phyloP scores from a whole-genome alignment of 2,113 vertebrate species.

The Muntiacus reevesi region DNA sequence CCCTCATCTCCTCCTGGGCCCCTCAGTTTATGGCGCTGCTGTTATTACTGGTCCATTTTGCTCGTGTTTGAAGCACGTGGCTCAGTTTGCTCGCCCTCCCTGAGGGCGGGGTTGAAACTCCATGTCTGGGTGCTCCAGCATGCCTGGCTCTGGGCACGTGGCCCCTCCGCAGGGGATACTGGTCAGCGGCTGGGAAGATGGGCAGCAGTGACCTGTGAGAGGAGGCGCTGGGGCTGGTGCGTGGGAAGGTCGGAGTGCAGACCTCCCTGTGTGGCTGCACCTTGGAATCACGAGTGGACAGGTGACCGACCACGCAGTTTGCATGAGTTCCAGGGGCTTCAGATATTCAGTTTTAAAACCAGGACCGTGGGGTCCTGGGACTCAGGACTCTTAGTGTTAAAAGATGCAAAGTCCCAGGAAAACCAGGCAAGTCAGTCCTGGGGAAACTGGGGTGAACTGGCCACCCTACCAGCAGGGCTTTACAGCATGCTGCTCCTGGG shows the following conservation, averaged over 20 bases:
- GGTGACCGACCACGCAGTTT: background rate
- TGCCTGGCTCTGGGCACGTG: background rate
- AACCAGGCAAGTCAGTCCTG: background rate
- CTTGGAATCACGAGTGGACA: background rate
- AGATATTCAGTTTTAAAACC: background rate
- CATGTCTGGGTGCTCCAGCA: no score
- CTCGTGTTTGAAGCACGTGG: background rate
- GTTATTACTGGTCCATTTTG: rapidly evolving
- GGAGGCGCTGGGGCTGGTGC: background rate
- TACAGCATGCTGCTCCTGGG: no score
- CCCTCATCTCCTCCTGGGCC: background rate
- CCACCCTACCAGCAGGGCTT: background rate
- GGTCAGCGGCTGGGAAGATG: background rate
- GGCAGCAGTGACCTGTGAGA: background rate
- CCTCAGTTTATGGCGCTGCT: background rate
- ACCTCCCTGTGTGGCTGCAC: background rate
- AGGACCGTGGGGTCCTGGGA: background rate
- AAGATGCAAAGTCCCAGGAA: background rate
- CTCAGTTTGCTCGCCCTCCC: background rate
- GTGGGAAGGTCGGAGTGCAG: background rate
- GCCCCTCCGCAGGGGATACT: background rate
- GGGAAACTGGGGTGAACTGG: background rate
- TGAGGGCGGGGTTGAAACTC: background rate
- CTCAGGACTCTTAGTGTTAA: background rate
- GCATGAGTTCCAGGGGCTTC: background rate